Evolutionary conservation across 2,888 invertebrate genomes (phyloP).

Genomic region (Oxytorus armatus): DNA sequence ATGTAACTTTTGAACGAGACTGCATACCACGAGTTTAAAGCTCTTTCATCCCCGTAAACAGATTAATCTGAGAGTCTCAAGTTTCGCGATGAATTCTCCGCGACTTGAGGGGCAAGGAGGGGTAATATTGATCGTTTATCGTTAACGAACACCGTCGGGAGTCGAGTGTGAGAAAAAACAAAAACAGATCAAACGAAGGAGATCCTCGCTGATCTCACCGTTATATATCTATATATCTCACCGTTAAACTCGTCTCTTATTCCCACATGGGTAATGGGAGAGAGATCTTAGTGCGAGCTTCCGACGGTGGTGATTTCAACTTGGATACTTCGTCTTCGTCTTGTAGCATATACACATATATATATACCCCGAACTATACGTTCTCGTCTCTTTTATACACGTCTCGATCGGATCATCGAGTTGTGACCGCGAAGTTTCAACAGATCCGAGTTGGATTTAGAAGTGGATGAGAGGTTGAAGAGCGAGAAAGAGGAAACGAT

Average conservation of each 20-base stretch:
- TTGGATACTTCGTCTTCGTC: slow-evolving; percentile 67
- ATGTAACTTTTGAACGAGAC: too few relatives aligned
- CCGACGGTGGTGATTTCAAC: slow-evolving; percentile 63
- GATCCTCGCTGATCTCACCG: slow-evolving; percentile 39
- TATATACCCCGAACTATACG: neutral
- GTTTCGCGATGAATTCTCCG: slow-evolving; percentile 35
- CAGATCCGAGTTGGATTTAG: slow-evolving; percentile 54
- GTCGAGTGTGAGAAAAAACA: slow-evolving; percentile 34
- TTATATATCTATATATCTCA: slow-evolving; percentile 45
- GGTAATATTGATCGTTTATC: slow-evolving; percentile 34
- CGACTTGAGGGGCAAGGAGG: too few relatives aligned
- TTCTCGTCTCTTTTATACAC: slow-evolving; percentile 33
- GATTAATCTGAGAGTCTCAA: neutral
- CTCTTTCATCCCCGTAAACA: slow-evolving; percentile 10
- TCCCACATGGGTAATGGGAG: slow-evolving; percentile 58
- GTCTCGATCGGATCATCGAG: slow-evolving; percentile 64
- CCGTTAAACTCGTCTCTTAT: slow-evolving; percentile 46
- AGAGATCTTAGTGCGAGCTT: slow-evolving; percentile 49
- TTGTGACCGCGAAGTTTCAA: slow-evolving; percentile 60
- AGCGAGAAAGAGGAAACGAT: slow-evolving; percentile 33
- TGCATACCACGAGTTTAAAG: neutral
- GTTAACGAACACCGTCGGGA: slow-evolving; percentile 37
- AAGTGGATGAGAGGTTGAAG: slow-evolving; percentile 22
- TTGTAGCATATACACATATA: slow-evolving; percentile 2
- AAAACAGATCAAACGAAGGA: slow-evolving; percentile 22